Conservation (phyloP, 30 jellyfish, hydroid and myxozoan species). For the Sanderia malayensis region DNA sequence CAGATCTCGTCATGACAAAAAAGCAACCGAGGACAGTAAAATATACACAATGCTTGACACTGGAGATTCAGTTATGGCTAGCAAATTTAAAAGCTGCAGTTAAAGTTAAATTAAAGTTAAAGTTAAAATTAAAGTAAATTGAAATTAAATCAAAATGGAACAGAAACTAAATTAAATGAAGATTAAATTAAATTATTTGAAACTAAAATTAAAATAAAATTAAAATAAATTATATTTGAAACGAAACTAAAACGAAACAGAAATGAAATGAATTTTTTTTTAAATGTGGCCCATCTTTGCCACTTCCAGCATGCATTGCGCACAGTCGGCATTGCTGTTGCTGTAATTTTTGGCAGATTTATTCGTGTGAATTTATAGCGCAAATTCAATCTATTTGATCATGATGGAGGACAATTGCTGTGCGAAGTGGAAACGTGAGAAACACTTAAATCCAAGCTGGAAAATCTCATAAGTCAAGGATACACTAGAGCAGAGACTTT, state of each 20-base stretch:
- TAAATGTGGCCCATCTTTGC: too few species aligned
- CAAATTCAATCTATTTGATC: too few species aligned
- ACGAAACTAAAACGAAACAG: not conserved
- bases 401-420: not conserved
- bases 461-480: not conserved
- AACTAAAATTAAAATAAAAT: too few species aligned
- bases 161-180: too few species aligned
- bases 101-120: too few species aligned
- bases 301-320: too few species aligned
- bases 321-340: not conserved
- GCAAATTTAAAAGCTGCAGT: too few species aligned
- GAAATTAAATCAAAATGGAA: too few species aligned
- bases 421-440: not conserved
- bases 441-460: not conserved
- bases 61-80: slow-evolving; percentile 77
- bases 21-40: slow-evolving; percentile 28
- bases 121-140: too few species aligned
- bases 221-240: too few species aligned
- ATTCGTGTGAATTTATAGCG: not conserved
- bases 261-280: too few species aligned
- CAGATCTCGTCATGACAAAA: slow-evolving; percentile 52
- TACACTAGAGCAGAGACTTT: not conserved
- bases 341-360: not conserved
- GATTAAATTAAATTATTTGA: not conserved
- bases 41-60: slow-evolving; percentile 27